Evolutionary conservation across 1,140 invertebrate genomes (phyloP).

Genomic region (Caerostris darwini): DNA sequence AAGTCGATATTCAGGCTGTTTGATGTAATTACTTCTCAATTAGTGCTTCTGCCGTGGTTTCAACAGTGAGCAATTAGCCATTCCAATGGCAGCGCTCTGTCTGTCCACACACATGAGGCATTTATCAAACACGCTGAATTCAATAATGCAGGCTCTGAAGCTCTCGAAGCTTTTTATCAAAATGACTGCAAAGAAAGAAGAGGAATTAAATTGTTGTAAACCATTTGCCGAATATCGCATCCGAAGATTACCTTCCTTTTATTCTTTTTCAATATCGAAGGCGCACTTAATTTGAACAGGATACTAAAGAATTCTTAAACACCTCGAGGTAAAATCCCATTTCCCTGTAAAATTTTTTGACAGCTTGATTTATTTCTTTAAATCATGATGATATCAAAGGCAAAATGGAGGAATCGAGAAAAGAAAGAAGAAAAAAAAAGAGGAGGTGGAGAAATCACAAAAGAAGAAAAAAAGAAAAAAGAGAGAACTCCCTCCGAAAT

Average conservation of each 20-base stretch:
- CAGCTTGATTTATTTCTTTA: conserved; percentile 62
- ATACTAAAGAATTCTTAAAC: background rate
- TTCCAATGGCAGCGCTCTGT: background rate
- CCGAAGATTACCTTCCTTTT: no score
- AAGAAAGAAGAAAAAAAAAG: background rate
- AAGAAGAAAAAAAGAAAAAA: background rate
- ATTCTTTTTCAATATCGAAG: conserved; percentile 47
- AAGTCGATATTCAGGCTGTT: no score
- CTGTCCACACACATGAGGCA: conserved; percentile 5
- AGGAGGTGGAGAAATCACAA: no score
- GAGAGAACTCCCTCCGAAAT: conserved; percentile 22
- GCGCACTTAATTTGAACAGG: conserved; percentile 6
- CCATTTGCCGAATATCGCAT: conserved; percentile 25
- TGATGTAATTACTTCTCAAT: no score
- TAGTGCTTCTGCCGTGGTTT: background rate
- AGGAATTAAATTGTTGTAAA: conserved; percentile 31
- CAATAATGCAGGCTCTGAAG: background rate
- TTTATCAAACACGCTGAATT: background rate
- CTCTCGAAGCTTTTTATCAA: background rate
- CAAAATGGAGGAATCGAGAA: background rate
- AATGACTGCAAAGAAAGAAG: conserved; percentile 6
- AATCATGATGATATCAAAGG: conserved; percentile 51
- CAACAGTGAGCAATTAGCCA: background rate
- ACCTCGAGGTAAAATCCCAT: conserved; percentile 36
- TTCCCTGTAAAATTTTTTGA: conserved; percentile 45